Evolutionary conservation across 2,888 invertebrate species (phyloP).

Genomic region (Tryphoninae sp.): DNA sequence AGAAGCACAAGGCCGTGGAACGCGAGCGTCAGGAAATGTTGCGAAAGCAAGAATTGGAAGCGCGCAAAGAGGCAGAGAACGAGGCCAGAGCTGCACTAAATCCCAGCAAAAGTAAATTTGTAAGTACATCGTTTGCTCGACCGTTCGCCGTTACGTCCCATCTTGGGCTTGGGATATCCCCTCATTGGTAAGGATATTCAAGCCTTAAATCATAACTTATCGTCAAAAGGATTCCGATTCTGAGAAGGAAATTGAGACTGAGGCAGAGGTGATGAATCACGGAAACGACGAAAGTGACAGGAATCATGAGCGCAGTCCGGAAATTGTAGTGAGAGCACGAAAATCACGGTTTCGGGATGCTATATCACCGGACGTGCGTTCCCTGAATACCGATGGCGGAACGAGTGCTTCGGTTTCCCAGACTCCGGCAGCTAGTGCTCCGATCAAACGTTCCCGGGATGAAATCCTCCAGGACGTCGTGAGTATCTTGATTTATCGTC

Average conservation of each 20-base stretch:
- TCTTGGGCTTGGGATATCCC: too few relatives aligned
- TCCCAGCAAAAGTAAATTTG: conserved; percentile 84
- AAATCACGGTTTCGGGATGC: conserved; percentile 80
- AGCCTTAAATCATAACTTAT: neutral
- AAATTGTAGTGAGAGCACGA: conserved; percentile 76
- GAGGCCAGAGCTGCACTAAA: conserved; percentile 81
- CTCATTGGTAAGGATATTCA: neutral
- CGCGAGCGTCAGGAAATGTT: conserved; percentile 87
- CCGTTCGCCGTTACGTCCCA: too few relatives aligned
- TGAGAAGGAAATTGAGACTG: conserved; percentile 79
- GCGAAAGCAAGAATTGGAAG: conserved; percentile 84
- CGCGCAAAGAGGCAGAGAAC: conserved; percentile 83
- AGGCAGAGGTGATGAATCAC: conserved; percentile 69
- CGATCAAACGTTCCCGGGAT: conserved; percentile 83
- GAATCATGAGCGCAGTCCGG: conserved; percentile 75
- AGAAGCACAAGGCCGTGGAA: conserved; percentile 93
- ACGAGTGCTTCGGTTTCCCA: conserved; percentile 67
- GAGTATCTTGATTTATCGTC: conserved; percentile 70
- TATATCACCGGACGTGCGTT: conserved; percentile 76
- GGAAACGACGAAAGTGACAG: conserved; percentile 71
- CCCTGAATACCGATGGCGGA: conserved; percentile 72
- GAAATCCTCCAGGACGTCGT: conserved; percentile 88
- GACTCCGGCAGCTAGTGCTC: conserved; percentile 69
- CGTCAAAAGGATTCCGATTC: conserved; percentile 80
- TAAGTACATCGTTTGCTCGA: conserved; percentile 75